Conservation (phyloP, 2,888 invertebrate genomes). For the Drosophila pseudotakahashii region DNA sequence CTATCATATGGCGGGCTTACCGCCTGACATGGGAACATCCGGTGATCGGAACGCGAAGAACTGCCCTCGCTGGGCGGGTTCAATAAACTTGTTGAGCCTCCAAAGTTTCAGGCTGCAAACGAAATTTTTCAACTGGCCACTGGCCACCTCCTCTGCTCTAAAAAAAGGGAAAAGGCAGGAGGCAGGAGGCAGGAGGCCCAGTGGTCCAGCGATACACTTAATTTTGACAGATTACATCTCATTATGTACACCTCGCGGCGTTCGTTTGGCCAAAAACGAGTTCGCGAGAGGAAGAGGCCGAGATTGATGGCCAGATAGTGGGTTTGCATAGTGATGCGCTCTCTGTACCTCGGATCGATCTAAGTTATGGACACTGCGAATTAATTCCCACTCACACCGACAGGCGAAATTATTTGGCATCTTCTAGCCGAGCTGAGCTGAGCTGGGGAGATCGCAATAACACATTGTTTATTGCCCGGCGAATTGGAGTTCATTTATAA, state of each 20-base stretch:
- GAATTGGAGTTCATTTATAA: slow-evolving; percentile 77
- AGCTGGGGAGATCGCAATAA: slow-evolving; percentile 41
- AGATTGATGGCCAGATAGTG: slow-evolving; percentile 72
- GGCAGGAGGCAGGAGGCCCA: slow-evolving; percentile 46
- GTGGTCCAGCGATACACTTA: slow-evolving; percentile 72
- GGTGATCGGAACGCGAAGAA: slow-evolving; percentile 42
- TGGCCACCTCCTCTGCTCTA: slow-evolving; percentile 22
- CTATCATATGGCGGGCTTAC: slow-evolving; percentile 65
- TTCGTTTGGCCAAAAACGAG: slow-evolving; percentile 47
- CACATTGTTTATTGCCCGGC: slow-evolving; percentile 65
- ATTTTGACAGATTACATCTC: slow-evolving; percentile 84
- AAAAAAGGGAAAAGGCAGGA: slow-evolving; percentile 25
- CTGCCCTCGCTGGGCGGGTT: slow-evolving; percentile 63
- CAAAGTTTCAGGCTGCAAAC: slow-evolving; percentile 42
- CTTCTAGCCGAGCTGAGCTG: slow-evolving; percentile 14
- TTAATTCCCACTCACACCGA: slow-evolving; percentile 60
- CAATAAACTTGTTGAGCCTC: slow-evolving; percentile 64
- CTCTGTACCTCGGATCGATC: slow-evolving; percentile 36
- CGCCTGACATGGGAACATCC: slow-evolving; percentile 74
- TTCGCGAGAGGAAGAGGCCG: slow-evolving; percentile 45
- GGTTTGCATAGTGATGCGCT: slow-evolving; percentile 66
- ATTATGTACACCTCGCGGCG: slow-evolving; percentile 80
- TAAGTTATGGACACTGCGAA: slow-evolving; percentile 73
- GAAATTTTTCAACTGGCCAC: slow-evolving; percentile 42
- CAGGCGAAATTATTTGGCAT: slow-evolving; percentile 41